A percentile compares a stretch with the other conserved stretches of the same genome.
Evolutionary conservation across 2,888 invertebrate species (phyloP).

Genomic region (Spatulosminthurus flaviceps): DNA sequence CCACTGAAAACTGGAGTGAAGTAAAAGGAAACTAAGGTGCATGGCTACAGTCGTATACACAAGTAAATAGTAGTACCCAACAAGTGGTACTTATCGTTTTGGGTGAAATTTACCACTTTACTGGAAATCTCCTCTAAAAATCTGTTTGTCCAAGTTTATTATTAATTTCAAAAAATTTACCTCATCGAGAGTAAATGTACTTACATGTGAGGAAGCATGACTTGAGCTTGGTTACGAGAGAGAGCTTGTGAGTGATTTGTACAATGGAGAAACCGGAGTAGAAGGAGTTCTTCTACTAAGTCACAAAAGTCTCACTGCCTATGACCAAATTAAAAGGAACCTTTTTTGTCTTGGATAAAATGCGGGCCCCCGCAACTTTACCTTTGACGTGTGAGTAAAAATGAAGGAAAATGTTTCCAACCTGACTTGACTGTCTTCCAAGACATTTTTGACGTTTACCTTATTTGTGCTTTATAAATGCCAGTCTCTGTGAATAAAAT

Average conservation of each 20-base stretch:
- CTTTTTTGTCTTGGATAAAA: constrained; percentile 2
- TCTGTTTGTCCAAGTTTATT: too few species aligned
- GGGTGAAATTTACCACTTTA: too few species aligned
- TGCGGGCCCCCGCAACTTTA: constrained; percentile 10
- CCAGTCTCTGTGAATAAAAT: constrained; percentile 2
- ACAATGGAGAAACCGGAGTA: constrained; percentile 12
- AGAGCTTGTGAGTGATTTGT: constrained; percentile 1
- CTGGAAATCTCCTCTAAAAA: too few species aligned
- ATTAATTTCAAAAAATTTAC: too few species aligned
- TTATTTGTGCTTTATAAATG: background rate
- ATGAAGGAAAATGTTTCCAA: constrained; percentile 19
- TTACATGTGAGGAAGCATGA: background rate
- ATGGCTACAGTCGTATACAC: too few species aligned
- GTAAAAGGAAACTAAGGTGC: background rate
- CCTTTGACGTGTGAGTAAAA: background rate
- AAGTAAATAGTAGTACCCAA: too few species aligned
- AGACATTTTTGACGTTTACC: background rate
- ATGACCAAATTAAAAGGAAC: constrained; percentile 7
- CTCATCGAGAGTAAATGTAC: too few species aligned
- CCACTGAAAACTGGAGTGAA: too few species aligned
- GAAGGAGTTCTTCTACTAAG: background rate
- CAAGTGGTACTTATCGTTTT: too few species aligned
- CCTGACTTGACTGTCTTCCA: background rate
- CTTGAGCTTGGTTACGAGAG: background rate
- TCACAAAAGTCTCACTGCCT: background rate